Conservation (phyloP, 2,113 vertebrate genomes). For the Entomyzon cyanotis region DNA sequence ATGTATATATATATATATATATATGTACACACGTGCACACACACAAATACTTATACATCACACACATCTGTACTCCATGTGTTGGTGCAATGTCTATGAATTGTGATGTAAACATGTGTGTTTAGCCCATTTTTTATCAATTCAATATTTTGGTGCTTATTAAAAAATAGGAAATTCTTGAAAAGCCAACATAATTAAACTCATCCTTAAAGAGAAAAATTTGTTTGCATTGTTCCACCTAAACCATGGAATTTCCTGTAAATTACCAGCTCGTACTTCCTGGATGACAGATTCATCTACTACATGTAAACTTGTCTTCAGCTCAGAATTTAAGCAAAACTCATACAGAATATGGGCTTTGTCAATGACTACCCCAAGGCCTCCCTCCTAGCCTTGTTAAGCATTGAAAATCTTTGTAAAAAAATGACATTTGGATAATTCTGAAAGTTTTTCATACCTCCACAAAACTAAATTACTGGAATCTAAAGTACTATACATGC, state of each 20-base stretch:
- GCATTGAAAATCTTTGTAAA: not conserved
- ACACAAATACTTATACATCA: not conserved
- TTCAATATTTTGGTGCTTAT: not conserved
- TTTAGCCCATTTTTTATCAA: not conserved
- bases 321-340: not conserved
- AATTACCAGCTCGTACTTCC: not conserved
- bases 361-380: not conserved
- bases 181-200: not conserved
- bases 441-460: not conserved
- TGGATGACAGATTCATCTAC: not conserved
- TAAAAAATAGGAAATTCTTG: not conserved
- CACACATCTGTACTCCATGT: too few species aligned
- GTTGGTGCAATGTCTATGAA: not conserved
- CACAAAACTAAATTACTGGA: not conserved
- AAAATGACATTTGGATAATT: not conserved
- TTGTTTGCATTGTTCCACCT: not conserved
- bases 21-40: accelerated
- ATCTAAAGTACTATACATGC: not conserved
- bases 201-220: not conserved
- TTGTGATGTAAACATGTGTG: not conserved
- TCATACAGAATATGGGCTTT: not conserved
- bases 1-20: accelerated
- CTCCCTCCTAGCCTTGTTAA: not conserved
- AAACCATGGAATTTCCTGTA: not conserved
- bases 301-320: not conserved